These are phyloP conservation scores for Odontomyia ornata DNA, from an alignment of 2,888 invertebrate species.

Conservation along the genomic window DNA sequence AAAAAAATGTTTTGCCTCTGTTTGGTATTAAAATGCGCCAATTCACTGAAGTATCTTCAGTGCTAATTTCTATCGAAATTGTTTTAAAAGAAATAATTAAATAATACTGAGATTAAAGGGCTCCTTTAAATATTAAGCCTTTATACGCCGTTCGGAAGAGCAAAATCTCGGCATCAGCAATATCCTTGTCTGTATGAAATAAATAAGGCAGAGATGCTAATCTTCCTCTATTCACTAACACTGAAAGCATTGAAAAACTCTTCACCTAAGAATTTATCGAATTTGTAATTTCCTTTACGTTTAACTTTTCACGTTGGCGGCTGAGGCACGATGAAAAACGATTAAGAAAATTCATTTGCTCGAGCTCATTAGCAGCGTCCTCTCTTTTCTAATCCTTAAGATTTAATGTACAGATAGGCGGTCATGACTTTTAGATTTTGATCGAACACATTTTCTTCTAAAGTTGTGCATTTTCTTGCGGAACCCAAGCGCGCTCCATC, in stretches of 20 bases:
- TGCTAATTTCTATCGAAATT: too few relatives aligned
- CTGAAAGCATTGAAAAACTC: not conserved
- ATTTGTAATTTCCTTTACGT: constrained; percentile 23
- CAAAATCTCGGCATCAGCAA: too few relatives aligned
- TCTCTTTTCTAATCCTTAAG: not conserved
- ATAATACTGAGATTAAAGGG: too few relatives aligned
- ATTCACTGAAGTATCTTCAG: too few relatives aligned
- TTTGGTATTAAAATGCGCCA: too few relatives aligned
- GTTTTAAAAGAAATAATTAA: too few relatives aligned
- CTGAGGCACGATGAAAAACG: not conserved
- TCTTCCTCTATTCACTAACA: too few relatives aligned
- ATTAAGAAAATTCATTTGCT: constrained; percentile 12
- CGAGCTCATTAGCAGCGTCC: constrained; percentile 28
- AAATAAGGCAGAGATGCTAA: too few relatives aligned
- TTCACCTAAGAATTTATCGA: constrained; percentile 21
- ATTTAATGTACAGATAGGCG: constrained; percentile 34
- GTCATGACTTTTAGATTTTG: constrained; percentile 39
- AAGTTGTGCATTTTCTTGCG: not conserved
- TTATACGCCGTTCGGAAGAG: too few relatives aligned
- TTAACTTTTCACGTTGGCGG: constrained; percentile 15
- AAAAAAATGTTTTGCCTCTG: too few relatives aligned
- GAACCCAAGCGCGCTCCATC: not conserved
- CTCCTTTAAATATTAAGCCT: too few relatives aligned
- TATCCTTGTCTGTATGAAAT: too few relatives aligned
- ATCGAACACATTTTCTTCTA: constrained; percentile 34